Percentiles rank a stretch among this genome's conserved stretches.
These are phyloP conservation scores for Ethmia dodecea DNA, from an alignment of 2,888 invertebrate species.

Conservation along the genomic window DNA sequence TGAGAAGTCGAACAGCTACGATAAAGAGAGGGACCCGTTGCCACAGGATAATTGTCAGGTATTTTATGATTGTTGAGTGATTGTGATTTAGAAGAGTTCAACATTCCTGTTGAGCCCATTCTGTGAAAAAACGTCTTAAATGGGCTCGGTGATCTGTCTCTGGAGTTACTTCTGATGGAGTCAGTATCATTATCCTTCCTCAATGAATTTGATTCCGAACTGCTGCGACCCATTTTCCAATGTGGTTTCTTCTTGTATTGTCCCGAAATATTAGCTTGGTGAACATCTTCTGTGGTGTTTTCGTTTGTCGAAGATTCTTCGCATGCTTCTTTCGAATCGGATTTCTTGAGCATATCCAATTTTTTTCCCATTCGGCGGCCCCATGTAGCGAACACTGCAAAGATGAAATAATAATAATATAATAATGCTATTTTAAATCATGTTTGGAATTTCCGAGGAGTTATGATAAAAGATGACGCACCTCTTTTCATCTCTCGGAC, in stretches of 20 bases:
- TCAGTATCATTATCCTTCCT: conserved; percentile 67
- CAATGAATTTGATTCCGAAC: conserved; percentile 64
- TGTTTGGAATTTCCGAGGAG: neutral
- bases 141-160: conserved; percentile 80
- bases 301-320: conserved; percentile 46
- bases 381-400: conserved; percentile 83
- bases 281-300: conserved; percentile 44
- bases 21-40: conserved; percentile 77
- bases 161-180: conserved; percentile 65
- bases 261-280: conserved; percentile 43
- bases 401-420: too few species aligned
- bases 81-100: conserved; percentile 75
- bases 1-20: conserved; percentile 88
- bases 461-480: conserved; percentile 21
- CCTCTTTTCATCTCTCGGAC: conserved; percentile 79
- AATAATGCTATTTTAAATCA: neutral
- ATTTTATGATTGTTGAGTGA: conserved; percentile 56
- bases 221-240: conserved; percentile 78
- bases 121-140: conserved; percentile 85
- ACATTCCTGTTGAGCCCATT: conserved; percentile 87
- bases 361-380: conserved; percentile 88
- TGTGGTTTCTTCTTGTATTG: conserved; percentile 77
- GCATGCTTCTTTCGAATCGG: conserved; percentile 78
- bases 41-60: conserved; percentile 52
- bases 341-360: conserved; percentile 83